These are phyloP conservation scores for Chiridota heheva DNA, from an alignment of 35 echinoderm and acorn worm genomes.

Conservation along the genomic window DNA sequence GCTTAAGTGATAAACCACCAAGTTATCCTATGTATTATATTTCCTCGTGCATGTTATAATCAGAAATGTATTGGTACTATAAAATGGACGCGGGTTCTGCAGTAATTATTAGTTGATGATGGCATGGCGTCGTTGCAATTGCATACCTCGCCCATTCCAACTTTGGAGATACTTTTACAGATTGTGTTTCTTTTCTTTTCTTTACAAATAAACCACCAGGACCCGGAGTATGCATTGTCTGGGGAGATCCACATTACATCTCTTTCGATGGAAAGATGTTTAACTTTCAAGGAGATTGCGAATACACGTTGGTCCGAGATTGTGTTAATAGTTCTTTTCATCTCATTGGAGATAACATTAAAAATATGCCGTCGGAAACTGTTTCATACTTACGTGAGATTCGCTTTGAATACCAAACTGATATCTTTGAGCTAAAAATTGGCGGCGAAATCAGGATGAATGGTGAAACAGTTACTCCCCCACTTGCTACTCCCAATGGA, in stretches of 20 bases:
- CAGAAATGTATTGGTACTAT: too few species aligned
- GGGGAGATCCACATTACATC: conserved; percentile 83
- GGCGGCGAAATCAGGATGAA: conserved; percentile 51
- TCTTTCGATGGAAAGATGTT: conserved; percentile 62
- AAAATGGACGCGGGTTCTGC: too few species aligned
- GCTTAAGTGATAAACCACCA: neutral
- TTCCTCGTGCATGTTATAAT: too few species aligned
- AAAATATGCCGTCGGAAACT: conserved; percentile 54
- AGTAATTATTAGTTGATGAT: too few species aligned
- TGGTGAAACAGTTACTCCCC: conserved; percentile 42
- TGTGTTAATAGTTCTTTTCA: conserved; percentile 36
- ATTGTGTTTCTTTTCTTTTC: neutral
- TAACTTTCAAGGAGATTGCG: conserved; percentile 77
- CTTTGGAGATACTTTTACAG: neutral
- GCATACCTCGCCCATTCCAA: neutral
- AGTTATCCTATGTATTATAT: neutral
- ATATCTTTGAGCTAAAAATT: conserved; percentile 8
- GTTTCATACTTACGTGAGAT: conserved; percentile 53
- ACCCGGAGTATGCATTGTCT: conserved; percentile 47
- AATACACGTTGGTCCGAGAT: conserved; percentile 60
- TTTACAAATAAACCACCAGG: conserved; percentile 22
- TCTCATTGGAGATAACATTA: conserved; percentile 33
- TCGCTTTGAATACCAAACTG: conserved; percentile 24
- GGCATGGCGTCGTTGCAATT: conserved; percentile 2
- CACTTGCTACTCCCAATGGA: conserved; percentile 42